These are phyloP conservation scores for Bujurquina vittata DNA, from an alignment of 2,113 vertebrate genomes.

Conservation along the genomic window DNA sequence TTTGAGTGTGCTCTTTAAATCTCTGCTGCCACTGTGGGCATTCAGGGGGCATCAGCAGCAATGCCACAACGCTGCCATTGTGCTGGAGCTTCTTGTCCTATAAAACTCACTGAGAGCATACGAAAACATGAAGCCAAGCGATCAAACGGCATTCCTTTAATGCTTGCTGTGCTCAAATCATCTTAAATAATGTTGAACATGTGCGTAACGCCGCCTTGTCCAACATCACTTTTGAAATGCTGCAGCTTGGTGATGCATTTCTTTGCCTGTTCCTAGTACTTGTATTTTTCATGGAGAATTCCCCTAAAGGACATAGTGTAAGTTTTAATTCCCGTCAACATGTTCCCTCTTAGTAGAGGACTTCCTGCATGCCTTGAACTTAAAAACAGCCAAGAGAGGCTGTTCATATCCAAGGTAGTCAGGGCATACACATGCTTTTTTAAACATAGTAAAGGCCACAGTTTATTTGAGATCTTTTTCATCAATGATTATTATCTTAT, in stretches of 20 bases:
- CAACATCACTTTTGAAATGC: conserved; percentile 24
- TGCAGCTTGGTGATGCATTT: conserved; percentile 32
- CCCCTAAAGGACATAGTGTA: conserved; percentile 23
- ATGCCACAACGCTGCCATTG: conserved; percentile 61
- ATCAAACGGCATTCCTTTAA: conserved; percentile 49
- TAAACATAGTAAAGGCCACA: neutral
- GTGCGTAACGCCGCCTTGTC: conserved; percentile 24
- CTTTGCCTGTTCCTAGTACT: conserved; percentile 17
- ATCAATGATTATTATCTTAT: rapidly evolving
- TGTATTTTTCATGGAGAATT: conserved; percentile 45
- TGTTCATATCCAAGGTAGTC: neutral
- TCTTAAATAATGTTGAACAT: conserved; percentile 49
- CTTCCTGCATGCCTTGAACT: neutral
- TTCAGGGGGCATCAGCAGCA: conserved; percentile 65
- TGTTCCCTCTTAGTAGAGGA: conserved; percentile 17
- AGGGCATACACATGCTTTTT: neutral
- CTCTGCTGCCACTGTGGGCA: conserved; percentile 64
- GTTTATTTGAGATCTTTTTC: neutral
- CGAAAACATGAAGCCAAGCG: conserved; percentile 20
- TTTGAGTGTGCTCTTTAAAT: conserved; percentile 74
- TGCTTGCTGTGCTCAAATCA: conserved; percentile 42
- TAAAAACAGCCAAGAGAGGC: neutral
- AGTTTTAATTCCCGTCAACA: conserved; percentile 44
- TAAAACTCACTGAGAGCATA: conserved; percentile 21
- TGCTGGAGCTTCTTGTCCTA: conserved; percentile 28